Percentiles rank a stretch among this genome's conserved stretches.
phyloP scores from a whole-genome alignment of 2,888 invertebrate genomes.

The Drosophila anomalata region DNA sequence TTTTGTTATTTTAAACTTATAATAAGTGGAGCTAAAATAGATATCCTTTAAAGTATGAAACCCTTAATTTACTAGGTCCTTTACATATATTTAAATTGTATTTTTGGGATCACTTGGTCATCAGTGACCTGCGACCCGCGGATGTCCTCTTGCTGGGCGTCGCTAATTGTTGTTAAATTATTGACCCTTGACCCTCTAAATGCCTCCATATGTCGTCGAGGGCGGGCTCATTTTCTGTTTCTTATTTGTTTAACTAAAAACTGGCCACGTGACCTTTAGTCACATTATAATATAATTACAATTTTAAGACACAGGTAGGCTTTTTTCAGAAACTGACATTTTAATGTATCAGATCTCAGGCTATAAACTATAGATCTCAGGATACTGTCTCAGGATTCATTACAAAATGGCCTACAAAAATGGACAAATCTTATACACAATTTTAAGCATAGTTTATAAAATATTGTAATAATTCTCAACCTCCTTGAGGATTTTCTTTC shows the following conservation, averaged over 20 bases:
- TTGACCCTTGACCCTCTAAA: not conserved
- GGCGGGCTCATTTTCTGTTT: constrained; percentile 2
- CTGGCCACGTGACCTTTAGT: constrained; percentile 3
- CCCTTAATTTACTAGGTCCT: not conserved
- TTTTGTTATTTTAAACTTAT: not conserved
- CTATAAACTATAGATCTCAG: not conserved
- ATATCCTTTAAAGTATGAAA: not conserved
- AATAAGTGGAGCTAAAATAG: not conserved
- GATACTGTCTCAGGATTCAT: not conserved
- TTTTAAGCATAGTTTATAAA: too few species aligned
- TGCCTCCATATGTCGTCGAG: constrained; percentile 16
- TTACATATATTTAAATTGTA: not conserved
- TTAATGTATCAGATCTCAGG: not conserved
- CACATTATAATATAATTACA: not conserved
- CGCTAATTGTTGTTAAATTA: constrained; percentile 17
- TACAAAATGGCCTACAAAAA: too few species aligned
- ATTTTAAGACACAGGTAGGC: not conserved
- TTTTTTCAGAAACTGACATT: not conserved
- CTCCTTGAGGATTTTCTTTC: too few species aligned
- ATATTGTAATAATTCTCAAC: too few species aligned
- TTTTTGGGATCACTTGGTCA: not conserved
- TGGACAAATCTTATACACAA: too few species aligned
- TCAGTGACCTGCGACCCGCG: constrained; percentile 12
- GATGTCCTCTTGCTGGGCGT: constrained; percentile 4
- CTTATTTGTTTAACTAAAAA: constrained; percentile 27